Conservation (phyloP, 2,797 vertebrate species). For the Malacoraja senta region DNA sequence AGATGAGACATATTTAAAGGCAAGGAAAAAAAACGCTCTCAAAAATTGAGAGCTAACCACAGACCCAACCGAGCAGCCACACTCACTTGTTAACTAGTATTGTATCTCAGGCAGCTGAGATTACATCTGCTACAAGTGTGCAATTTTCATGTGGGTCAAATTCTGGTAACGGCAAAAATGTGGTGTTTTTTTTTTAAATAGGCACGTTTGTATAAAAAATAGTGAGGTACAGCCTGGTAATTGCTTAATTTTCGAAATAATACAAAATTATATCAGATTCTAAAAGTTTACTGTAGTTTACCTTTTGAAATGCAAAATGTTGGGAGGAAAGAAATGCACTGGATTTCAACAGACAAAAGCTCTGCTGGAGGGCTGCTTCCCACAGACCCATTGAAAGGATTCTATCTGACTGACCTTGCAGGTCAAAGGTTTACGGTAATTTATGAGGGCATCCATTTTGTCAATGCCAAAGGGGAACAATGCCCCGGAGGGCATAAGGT, state of each 20-base stretch:
- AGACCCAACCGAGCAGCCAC: neutral
- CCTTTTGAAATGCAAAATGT: neutral
- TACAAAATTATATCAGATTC: too few species aligned
- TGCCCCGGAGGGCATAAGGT: neutral
- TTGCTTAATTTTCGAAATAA: neutral
- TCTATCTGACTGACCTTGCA: conserved; percentile 15
- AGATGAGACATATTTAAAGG: neutral
- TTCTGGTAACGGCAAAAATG: neutral
- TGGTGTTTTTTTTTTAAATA: too few species aligned
- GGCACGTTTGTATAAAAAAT: too few species aligned
- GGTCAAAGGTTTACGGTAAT: conserved; percentile 32
- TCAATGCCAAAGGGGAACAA: conserved; percentile 10
- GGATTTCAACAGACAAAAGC: neutral
- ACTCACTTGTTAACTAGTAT: neutral
- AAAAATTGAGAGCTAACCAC: neutral
- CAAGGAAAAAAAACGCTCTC: too few species aligned
- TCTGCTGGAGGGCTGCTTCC: conserved; percentile 3
- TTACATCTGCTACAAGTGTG: neutral
- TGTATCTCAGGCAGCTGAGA: neutral
- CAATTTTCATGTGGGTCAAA: neutral
- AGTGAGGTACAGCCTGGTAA: neutral
- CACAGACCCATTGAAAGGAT: conserved; percentile 22
- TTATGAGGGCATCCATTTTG: conserved; percentile 22
- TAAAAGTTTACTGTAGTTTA: neutral
- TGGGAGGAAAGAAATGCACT: neutral